Conservation (phyloP, 2,113 vertebrate species). For the Gadus macrocephalus region DNA sequence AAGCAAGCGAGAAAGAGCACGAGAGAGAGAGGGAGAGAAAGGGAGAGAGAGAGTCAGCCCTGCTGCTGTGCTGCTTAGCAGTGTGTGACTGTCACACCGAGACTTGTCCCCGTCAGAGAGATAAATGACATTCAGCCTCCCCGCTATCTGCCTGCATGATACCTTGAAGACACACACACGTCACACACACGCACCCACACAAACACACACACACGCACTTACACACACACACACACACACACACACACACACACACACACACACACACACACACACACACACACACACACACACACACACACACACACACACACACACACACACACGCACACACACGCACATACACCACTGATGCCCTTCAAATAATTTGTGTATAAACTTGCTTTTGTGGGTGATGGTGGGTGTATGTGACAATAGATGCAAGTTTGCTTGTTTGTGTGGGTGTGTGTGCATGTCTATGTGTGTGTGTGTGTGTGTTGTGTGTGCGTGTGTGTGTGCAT, state of each 20-base stretch:
- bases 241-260: slow-evolving; percentile 47
- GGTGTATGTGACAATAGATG: too few species aligned
- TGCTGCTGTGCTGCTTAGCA: slow-evolving; percentile 31
- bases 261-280: slow-evolving; percentile 45
- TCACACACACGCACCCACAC: slow-evolving; percentile 46
- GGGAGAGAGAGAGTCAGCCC: too few species aligned
- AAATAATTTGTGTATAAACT: slow-evolving; percentile 36
- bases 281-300: slow-evolving; percentile 49
- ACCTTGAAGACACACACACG: slow-evolving; percentile 54
- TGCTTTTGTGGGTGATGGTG: neutral
- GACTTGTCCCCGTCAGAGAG: slow-evolving; percentile 63
- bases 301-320: slow-evolving; percentile 48
- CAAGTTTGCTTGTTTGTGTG: neutral
- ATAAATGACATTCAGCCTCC: slow-evolving; percentile 56
- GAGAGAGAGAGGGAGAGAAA: too few species aligned
- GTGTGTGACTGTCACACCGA: slow-evolving; percentile 56
- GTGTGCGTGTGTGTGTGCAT: neutral
- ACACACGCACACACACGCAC: slow-evolving; percentile 47
- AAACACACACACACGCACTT: slow-evolving; percentile 36
- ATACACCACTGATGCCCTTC: slow-evolving; percentile 59
- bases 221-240: slow-evolving; percentile 47
- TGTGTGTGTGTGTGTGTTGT: slow-evolving; percentile 8
- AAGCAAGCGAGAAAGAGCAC: too few species aligned
- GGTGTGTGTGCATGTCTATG: neutral
- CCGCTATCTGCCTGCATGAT: slow-evolving; percentile 51